Base-by-base conservation (phyloP, 2,797 vertebrate species). In the Arnoldichthys spilopterus region DNA sequence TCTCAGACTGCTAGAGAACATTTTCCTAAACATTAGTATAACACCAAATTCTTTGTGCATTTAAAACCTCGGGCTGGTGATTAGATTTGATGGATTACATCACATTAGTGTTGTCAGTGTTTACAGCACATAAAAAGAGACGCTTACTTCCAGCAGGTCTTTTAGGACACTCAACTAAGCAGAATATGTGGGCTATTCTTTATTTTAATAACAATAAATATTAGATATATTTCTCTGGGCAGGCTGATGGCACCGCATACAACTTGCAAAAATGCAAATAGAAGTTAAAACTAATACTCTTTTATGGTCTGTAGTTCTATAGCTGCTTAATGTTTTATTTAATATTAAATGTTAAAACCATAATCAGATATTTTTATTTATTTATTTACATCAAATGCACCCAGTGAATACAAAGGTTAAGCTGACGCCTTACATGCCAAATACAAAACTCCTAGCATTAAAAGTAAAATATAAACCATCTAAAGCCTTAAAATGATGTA, bases 121-220 rank as follows among this genome's bases (percentile, higher is more conserved):
- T 69, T 69, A 69, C 45, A 69, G 24, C 67, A 51, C 43, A 20
- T 32, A 69, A 69, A 30, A 49, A 49, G n/a, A 18, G n/a, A n/a
- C 51, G 26, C 43, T 49, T 68, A 37, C 3, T 3, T 3, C 34
- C 7, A 37, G n/a, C 34, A 45, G 64, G 15, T 43, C 64, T 28
- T 47, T 64, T 30, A 47, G 28, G 22, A 4, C 34, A 24, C 12
- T 24, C 5, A 2, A 47, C 0, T 26, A 66, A 45, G 12, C 63
- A 15, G 26, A 1, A 26, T 40, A n/a, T 40, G 6, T 64, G 20
- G 40, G 18, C 13, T 24, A 16, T 15, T 40, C 32, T 20, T 37
- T 2, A 64, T 66, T 66, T 1, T 59, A 15, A 62, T 34, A 32
- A 34, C 15, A 32, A 43, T 66, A 45, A 6, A 67, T 67, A 67